A percentile compares a stretch with the other conserved stretches of the same genome.
These are phyloP conservation scores for Ylistrum balloti DNA, from an alignment of 1,140 invertebrate species.

Conservation along the genomic window DNA sequence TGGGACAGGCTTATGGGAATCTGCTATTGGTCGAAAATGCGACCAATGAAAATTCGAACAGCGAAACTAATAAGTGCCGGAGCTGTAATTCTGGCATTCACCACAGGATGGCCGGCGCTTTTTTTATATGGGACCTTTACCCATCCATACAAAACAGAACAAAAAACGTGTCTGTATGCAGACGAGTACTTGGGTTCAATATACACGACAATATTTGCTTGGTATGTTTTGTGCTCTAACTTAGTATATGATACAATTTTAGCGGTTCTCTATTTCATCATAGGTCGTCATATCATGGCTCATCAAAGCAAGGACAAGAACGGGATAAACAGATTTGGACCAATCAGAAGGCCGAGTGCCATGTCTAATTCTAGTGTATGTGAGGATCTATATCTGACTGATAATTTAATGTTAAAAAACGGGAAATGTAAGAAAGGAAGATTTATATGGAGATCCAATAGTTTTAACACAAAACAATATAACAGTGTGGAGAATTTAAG, in stretches of 20 bases:
- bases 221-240: conserved; percentile 51
- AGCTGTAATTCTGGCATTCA: conserved; percentile 38
- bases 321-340: not conserved
- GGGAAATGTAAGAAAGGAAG: conserved; percentile 42
- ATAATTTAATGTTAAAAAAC: conserved; percentile 45
- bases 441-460: not conserved
- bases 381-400: conserved; percentile 17
- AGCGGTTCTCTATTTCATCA: conserved; percentile 50
- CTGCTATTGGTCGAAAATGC: conserved; percentile 44
- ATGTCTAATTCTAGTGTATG: conserved; percentile 29
- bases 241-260: conserved; percentile 41
- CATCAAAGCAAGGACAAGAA: not conserved
- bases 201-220: conserved; percentile 45
- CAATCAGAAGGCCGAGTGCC: not conserved
- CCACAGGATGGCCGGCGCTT: conserved; percentile 58
- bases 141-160: not conserved
- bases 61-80: conserved; percentile 45
- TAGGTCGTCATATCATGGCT: conserved; percentile 1
- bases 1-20: conserved; percentile 56
- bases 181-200: conserved; percentile 37
- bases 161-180: conserved; percentile 52
- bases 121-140: conserved; percentile 55
- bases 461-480: conserved; percentile 43
- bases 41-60: conserved; percentile 44
- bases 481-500: not conserved